Percentiles rank a stretch among this genome's conserved stretches.
These are phyloP conservation scores for Catharus bicknelli DNA, from an alignment of 2,113 vertebrate genomes.

Conservation along the genomic window DNA sequence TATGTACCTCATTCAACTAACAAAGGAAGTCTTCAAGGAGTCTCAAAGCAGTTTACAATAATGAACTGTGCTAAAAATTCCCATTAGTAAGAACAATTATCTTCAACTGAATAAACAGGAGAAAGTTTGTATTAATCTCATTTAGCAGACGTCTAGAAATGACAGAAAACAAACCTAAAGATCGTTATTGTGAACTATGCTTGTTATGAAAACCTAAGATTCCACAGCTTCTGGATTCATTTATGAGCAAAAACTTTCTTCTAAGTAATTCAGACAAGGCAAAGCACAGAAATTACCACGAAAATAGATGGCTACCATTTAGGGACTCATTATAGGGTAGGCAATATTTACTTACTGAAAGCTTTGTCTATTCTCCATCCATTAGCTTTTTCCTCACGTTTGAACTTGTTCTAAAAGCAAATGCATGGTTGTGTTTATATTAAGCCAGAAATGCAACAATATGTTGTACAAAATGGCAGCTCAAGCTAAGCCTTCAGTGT, in stretches of 20 bases:
- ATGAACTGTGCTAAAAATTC: not conserved
- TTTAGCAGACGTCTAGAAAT: not conserved
- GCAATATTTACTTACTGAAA: slow-evolving; percentile 84
- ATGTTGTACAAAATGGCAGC: not conserved
- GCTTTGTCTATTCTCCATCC: slow-evolving; percentile 97
- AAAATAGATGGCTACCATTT: not conserved
- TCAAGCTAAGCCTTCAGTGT: not conserved
- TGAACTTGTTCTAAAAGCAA: slow-evolving; percentile 93
- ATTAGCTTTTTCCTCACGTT: slow-evolving; percentile 91
- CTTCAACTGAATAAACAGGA: not conserved
- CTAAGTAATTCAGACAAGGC: not conserved
- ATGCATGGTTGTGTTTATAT: slow-evolving; percentile 9
- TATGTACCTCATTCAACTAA: not conserved
- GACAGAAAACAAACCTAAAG: not conserved
- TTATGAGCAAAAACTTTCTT: not conserved
- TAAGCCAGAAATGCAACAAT: not conserved
- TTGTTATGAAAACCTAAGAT: not conserved
- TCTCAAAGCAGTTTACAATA: not conserved
- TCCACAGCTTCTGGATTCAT: not conserved
- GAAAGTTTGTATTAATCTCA: not conserved
- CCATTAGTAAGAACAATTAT: not conserved
- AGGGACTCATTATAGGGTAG: not conserved
- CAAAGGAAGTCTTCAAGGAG: not conserved
- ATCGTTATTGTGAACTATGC: not conserved
- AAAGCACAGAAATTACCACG: not conserved